Evolutionary conservation across 2,113 vertebrate genomes (phyloP).

Genomic region (Caretta caretta): DNA sequence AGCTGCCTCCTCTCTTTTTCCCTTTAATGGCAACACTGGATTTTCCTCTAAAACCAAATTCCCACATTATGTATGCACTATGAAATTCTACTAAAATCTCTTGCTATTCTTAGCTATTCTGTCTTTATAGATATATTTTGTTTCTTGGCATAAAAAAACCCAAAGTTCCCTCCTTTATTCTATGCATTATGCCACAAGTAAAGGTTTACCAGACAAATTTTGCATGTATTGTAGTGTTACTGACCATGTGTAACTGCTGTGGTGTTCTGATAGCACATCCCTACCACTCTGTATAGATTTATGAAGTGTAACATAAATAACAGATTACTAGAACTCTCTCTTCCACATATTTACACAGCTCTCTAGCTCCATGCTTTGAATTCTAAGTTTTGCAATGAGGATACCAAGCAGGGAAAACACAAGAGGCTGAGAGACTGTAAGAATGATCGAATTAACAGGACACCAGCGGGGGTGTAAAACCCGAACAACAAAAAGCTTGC

Average conservation of each 20-base stretch:
- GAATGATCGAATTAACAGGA: no score
- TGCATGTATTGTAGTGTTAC: background rate
- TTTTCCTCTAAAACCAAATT: background rate
- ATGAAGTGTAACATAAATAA: background rate
- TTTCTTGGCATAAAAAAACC: background rate
- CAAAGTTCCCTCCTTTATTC: background rate
- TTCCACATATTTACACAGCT: background rate
- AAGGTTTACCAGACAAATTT: background rate
- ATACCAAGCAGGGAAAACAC: background rate
- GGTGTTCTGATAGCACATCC: background rate
- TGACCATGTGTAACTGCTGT: background rate
- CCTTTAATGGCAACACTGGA: background rate
- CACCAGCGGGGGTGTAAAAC: background rate
- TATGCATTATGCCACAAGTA: fast-evolving
- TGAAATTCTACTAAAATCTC: background rate
- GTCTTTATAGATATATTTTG: background rate
- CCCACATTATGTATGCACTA: background rate
- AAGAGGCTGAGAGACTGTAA: background rate
- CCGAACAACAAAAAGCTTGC: background rate
- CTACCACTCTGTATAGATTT: background rate
- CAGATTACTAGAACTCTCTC: background rate
- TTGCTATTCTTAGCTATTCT: background rate
- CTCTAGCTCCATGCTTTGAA: background rate
- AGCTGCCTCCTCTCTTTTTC: background rate
- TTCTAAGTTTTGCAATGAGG: background rate